phyloP scores from a whole-genome alignment of 2,113 vertebrate genomes.

The Pungitius pungitius region DNA sequence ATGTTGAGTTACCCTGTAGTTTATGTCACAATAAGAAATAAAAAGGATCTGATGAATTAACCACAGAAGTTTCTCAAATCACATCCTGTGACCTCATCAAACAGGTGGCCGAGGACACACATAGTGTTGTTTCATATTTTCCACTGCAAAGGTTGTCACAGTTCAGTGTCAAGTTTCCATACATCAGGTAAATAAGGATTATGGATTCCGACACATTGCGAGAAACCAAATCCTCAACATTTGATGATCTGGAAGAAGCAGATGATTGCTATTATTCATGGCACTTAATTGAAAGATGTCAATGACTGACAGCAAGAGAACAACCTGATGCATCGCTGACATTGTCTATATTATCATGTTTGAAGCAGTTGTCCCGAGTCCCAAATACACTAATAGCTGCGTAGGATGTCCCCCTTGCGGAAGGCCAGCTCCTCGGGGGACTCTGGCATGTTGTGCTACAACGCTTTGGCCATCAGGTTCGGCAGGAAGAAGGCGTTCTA shows the following conservation, averaged over 20 bases:
- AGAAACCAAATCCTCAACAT: neutral
- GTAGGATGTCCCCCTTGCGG: slow-evolving; percentile 96
- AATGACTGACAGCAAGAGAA: too few species aligned
- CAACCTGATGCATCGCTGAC: too few species aligned
- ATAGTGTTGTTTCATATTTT: slow-evolving; percentile 12
- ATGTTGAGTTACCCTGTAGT: slow-evolving; percentile 38
- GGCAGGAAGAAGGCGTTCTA: slow-evolving; percentile 57
- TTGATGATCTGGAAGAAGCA: neutral
- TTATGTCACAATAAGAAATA: slow-evolving; percentile 31
- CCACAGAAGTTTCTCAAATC: slow-evolving; percentile 11
- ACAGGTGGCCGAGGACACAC: neutral
- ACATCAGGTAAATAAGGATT: neutral
- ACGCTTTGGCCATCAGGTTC: slow-evolving; percentile 97
- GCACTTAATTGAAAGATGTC: too few species aligned
- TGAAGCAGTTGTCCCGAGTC: too few species aligned
- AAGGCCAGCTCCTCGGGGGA: slow-evolving; percentile 96
- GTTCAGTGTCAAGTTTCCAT: neutral
- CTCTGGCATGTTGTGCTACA: slow-evolving; percentile 95
- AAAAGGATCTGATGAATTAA: slow-evolving; percentile 14
- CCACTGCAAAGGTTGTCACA: neutral
- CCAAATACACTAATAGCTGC: too few species aligned
- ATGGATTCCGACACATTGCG: neutral
- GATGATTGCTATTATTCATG: neutral
- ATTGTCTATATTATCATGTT: too few species aligned
- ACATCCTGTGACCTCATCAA: slow-evolving; percentile 38